Evolutionary conservation across 1,140 invertebrate genomes (phyloP).

Genomic region (Marisa cornuarietis): DNA sequence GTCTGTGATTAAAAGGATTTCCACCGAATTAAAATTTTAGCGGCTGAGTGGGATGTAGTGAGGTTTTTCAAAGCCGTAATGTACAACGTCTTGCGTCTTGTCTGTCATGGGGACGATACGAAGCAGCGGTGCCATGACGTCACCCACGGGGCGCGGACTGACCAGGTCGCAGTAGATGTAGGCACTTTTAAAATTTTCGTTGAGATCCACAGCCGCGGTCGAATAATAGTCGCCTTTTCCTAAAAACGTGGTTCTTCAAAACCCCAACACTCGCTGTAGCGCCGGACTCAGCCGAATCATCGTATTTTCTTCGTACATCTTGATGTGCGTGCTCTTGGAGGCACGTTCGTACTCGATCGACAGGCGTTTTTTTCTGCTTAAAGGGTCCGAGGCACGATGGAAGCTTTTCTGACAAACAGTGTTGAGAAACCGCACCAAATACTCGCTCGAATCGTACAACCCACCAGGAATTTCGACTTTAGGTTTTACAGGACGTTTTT

Average conservation of each 20-base stretch:
- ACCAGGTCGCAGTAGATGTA: not conserved
- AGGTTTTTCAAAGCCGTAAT: not conserved
- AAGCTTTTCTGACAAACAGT: not conserved
- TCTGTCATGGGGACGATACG: not conserved
- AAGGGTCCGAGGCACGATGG: too few species aligned
- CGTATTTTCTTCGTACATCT: not conserved
- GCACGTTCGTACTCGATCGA: not conserved
- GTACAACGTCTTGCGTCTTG: not conserved
- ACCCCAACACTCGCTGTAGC: not conserved
- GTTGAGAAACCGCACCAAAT: not conserved
- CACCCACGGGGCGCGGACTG: not conserved
- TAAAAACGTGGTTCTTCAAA: not conserved
- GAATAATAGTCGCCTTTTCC: not conserved
- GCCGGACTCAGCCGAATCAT: not conserved
- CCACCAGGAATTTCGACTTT: not conserved
- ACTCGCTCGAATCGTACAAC: not conserved
- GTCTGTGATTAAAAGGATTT: constrained; percentile 13
- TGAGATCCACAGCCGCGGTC: not conserved
- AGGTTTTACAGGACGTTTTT: too few species aligned
- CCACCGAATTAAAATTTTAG: constrained; percentile 5
- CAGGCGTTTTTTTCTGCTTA: not conserved
- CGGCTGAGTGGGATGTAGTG: constrained; percentile 6
- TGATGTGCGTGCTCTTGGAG: not conserved
- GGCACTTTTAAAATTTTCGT: constrained; percentile 1
- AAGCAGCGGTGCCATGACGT: not conserved